These are phyloP conservation scores for Alcedo atthis DNA, from an alignment of 2,797 vertebrate species.

Conservation along the genomic window DNA sequence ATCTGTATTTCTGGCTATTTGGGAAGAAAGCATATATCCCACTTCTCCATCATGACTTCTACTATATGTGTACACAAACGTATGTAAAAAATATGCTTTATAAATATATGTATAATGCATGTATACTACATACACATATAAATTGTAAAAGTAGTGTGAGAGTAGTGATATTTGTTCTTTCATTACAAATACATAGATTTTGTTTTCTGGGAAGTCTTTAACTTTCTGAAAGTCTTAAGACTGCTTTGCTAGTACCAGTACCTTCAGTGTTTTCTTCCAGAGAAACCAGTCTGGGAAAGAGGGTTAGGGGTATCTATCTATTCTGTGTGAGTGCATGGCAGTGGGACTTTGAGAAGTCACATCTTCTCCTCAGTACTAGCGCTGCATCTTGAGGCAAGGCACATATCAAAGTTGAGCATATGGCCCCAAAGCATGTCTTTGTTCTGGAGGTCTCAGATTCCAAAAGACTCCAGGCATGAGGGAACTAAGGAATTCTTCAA, in stretches of 20 bases:
- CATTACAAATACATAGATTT: neutral
- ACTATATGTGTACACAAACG: neutral
- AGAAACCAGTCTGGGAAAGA: neutral
- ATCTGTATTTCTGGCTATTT: neutral
- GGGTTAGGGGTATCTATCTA: neutral
- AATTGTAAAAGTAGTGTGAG: neutral
- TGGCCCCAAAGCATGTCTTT: rapidly evolving
- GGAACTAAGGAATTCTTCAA: neutral
- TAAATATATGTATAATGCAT: neutral
- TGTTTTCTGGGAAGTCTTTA: neutral
- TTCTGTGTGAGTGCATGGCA: neutral
- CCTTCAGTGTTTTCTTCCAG: neutral
- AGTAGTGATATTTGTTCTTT: neutral
- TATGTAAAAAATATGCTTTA: neutral
- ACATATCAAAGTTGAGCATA: neutral
- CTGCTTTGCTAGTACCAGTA: neutral
- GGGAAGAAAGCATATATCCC: neutral
- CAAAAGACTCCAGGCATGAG: neutral
- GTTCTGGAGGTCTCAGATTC: neutral
- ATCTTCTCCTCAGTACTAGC: neutral
- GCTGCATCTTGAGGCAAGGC: neutral
- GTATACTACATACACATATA: neutral
- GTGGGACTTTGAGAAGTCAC: neutral
- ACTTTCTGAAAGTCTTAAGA: neutral
- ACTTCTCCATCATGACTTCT: neutral